A percentile compares a stretch with the other conserved stretches of the same genome.
Conservation (phyloP, 2,888 invertebrate species). For the Eudemis profundana region DNA sequence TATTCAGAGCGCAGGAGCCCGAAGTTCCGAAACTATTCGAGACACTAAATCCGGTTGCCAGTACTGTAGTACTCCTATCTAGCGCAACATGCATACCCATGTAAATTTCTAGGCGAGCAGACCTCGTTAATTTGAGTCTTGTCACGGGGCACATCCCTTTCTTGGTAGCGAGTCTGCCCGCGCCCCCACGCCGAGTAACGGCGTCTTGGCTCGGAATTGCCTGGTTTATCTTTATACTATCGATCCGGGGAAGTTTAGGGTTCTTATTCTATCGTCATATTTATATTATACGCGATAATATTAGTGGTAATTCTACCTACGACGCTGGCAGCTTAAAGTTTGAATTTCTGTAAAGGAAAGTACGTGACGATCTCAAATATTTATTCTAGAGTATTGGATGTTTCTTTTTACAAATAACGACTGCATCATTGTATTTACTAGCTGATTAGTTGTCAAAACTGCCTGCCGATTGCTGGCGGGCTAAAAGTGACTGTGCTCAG, state of each 20-base stretch:
- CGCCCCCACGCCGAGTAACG: slow-evolving; percentile 57
- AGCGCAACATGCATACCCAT: slow-evolving; percentile 80
- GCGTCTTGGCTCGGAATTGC: slow-evolving; percentile 64
- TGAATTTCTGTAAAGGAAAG: no score
- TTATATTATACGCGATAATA: no score
- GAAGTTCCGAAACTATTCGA: slow-evolving; percentile 76
- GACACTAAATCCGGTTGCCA: slow-evolving; percentile 74
- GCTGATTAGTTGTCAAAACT: no score
- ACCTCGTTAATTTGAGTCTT: slow-evolving; percentile 79
- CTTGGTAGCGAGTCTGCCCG: slow-evolving; percentile 66
- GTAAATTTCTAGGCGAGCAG: slow-evolving; percentile 74
- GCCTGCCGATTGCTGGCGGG: no score
- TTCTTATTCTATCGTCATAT: not conserved
- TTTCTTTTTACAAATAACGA: no score
- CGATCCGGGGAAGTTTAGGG: slow-evolving; percentile 53
- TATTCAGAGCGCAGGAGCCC: slow-evolving; percentile 54
- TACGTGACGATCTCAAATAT: no score
- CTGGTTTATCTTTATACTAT: slow-evolving; percentile 67
- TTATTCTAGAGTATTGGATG: no score
- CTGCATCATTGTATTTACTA: no score
- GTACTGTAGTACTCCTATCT: slow-evolving; percentile 64
- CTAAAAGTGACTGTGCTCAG: no score
- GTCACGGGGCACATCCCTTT: slow-evolving; percentile 81
- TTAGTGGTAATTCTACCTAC: no score
- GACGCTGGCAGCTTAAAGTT: no score